These are phyloP conservation scores for Sthenelais limicola DNA, from an alignment of 2,888 invertebrate species.

Conservation along the genomic window DNA sequence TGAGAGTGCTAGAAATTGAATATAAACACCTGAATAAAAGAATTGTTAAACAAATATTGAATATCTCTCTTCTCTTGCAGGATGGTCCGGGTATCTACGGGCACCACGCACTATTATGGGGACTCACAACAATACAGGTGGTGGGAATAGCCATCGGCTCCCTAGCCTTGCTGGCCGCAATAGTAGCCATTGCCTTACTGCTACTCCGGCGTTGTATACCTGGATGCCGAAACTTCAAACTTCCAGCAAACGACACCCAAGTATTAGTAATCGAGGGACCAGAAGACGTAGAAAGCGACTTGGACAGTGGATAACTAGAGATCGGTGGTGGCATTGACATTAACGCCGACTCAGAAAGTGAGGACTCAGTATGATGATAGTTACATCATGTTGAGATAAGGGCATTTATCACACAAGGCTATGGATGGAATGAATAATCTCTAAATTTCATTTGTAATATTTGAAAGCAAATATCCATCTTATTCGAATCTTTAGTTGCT, in stretches of 20 bases:
- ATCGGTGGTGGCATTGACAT: conserved; percentile 38
- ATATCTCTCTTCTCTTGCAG: conserved; percentile 10
- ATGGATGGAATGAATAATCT: too few relatives aligned
- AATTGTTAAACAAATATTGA: too few relatives aligned
- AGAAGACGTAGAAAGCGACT: conserved; percentile 38
- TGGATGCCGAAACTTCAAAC: conserved; percentile 38
- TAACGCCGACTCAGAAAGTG: conserved; percentile 36
- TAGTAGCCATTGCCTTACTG: conserved; percentile 34
- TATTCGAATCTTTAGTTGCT: too few relatives aligned
- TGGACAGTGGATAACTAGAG: conserved; percentile 42
- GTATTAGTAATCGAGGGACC: conserved; percentile 41
- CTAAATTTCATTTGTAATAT: too few relatives aligned
- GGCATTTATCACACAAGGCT: too few relatives aligned
- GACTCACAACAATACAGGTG: conserved; percentile 40
- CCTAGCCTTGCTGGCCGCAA: conserved; percentile 33
- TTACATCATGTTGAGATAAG: too few relatives aligned
- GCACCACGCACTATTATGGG: conserved; percentile 35
- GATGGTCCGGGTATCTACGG: conserved; percentile 33
- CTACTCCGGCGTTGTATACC: conserved; percentile 31
- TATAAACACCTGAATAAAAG: too few relatives aligned
- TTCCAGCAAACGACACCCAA: conserved; percentile 39
- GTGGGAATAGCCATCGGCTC: conserved; percentile 41
- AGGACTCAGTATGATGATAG: conserved; percentile 30
- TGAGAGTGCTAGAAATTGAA: too few relatives aligned
- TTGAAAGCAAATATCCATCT: too few relatives aligned